Percentiles rank a stretch among this genome's conserved stretches.
Conservation (phyloP, 2,888 invertebrate genomes). For the Yponomeuta evonymella region DNA sequence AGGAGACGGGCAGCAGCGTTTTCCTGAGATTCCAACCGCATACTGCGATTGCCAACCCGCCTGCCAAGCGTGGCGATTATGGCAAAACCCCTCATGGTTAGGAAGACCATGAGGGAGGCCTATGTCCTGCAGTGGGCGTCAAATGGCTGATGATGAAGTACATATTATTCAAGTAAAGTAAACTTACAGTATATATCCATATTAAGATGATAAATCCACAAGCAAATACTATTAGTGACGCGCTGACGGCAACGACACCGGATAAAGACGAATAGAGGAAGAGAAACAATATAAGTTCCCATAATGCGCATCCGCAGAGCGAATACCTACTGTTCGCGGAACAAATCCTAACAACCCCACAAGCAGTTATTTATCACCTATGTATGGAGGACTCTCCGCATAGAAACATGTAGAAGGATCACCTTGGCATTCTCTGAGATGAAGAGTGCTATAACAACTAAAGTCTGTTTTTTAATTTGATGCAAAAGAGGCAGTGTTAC, state of each 20-base stretch:
- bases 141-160: too few species aligned
- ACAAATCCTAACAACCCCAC: conserved; percentile 27
- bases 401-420: conserved; percentile 26
- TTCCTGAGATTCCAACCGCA: too few species aligned
- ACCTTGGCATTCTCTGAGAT: neutral
- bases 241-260: conserved; percentile 5
- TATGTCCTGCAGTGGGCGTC: too few species aligned
- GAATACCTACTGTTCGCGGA: conserved; percentile 27
- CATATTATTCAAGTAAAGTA: neutral
- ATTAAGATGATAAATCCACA: neutral
- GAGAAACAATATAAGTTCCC: conserved; percentile 34
- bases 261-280: conserved; percentile 20
- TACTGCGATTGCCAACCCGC: too few species aligned
- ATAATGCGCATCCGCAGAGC: conserved; percentile 14
- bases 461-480: too few species aligned
- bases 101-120: too few species aligned
- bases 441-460: neutral
- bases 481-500: too few species aligned
- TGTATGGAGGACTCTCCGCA: conserved; percentile 41
- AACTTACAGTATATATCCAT: neutral
- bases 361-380: conserved; percentile 62
- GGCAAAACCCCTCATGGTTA: too few species aligned
- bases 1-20: too few species aligned
- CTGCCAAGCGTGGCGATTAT: too few species aligned
- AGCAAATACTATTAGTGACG: conserved; percentile 8